Evolutionary conservation across 2,888 invertebrate species (phyloP), one percentile per base, ranked within the genome.

Genomic region (Apotomis betuletana): DNA sequence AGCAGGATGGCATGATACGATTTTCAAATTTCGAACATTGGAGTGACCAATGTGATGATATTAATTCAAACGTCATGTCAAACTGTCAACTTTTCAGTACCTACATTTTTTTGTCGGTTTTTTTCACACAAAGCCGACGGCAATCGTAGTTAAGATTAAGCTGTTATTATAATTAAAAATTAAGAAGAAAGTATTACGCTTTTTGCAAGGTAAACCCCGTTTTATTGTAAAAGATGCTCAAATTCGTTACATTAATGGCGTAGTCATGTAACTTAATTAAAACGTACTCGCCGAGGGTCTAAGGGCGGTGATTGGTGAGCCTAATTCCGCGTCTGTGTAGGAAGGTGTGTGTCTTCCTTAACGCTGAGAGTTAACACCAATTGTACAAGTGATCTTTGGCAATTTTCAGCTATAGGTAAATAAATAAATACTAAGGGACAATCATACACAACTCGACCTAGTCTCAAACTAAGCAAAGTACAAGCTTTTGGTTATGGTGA

Each of bases 231-330:
- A 72, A 72, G 69, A 72, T 68, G 72, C 54, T 72, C 15, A 63
- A 72, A 63, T 72, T 63, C 62, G n/a, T 58, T 59, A 58, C 68
- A 68, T 72, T 58, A 72, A 72, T 72, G 72, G 72, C 44, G 58
- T 15, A 69, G 67, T 59, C 58, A 46, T 72, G 63, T 68, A 49
- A 68, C 63, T 68, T 72, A 72, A 72, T 72, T 72, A 68, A 63
- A 72, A 72, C 59, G 55, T 68, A 68, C 68, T 63, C 55, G 44
- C 52, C 46, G 58, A 41, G 67, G 69, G 57, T 46, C 46, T 46
- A 41, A 41, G 27, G 70, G 36, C 4, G 27, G 60, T 70, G 70
- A 70, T 70, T 70, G 65, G 70, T 67, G 55, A 60, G 49, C 15
- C 49, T 57, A 67, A 61, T 67, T 61, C 12, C 58, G 27, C 57